phyloP scores from a whole-genome alignment of 2,888 invertebrate species.

The Harpalus rubripes region DNA sequence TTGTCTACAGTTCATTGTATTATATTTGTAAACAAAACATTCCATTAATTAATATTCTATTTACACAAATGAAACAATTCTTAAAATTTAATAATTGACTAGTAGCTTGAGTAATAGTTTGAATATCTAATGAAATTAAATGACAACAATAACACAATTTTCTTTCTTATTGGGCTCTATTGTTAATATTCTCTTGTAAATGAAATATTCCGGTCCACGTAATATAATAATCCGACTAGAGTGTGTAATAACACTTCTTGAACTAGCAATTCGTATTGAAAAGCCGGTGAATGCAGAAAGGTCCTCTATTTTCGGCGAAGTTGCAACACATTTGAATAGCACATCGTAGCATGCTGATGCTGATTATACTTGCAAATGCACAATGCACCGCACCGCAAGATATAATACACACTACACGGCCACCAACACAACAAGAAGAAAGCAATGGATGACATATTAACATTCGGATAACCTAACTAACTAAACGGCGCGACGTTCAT shows the following conservation, averaged over 20 bases:
- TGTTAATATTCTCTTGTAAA: neutral
- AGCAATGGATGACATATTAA: constrained; percentile 36
- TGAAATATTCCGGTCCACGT: constrained; percentile 3
- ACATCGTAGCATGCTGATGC: neutral
- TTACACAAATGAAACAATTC: too few species aligned
- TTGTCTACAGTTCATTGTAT: too few species aligned
- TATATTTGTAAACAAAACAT: too few species aligned
- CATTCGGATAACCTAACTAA: constrained; percentile 20
- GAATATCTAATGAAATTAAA: too few species aligned
- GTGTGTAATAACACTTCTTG: constrained; percentile 15
- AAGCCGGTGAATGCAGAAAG: neutral
- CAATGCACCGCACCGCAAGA: constrained; percentile 8
- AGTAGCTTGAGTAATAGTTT: too few species aligned
- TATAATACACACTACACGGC: constrained; percentile 39
- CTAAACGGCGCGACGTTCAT: neutral
- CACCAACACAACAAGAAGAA: constrained; percentile 35
- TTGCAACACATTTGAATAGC: constrained; percentile 38
- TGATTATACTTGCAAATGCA: constrained; percentile 50
- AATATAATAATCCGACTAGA: constrained; percentile 4
- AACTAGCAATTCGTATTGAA: constrained; percentile 41
- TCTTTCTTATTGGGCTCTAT: too few species aligned
- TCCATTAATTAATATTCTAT: too few species aligned
- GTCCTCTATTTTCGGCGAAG: constrained; percentile 32
- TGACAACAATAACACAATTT: too few species aligned
- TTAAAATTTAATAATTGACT: too few species aligned